These are phyloP conservation scores for Timema cristinae DNA, from an alignment of 2,888 invertebrate genomes.

Conservation along the genomic window DNA sequence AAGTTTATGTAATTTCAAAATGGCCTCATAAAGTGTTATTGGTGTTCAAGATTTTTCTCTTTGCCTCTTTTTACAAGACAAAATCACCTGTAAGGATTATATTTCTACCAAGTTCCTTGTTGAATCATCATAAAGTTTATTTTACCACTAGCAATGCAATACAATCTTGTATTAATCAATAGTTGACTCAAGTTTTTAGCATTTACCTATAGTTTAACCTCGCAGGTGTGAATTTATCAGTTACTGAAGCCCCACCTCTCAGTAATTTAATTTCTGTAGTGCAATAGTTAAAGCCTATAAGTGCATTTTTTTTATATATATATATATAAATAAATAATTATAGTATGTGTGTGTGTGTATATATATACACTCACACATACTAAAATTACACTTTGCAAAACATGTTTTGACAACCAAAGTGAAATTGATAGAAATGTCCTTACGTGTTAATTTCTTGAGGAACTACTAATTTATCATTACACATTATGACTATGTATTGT, in stretches of 20 bases:
- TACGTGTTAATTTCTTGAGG: constrained; percentile 17
- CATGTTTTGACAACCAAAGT: constrained; percentile 17
- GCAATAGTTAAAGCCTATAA: too few species aligned
- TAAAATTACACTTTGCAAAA: neutral
- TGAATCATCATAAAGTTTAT: constrained; percentile 19
- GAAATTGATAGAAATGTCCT: constrained; percentile 19
- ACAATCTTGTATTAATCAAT: too few species aligned
- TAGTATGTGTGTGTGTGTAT: too few species aligned
- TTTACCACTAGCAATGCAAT: neutral
- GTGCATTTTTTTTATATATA: too few species aligned
- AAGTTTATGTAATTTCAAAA: constrained; percentile 1
- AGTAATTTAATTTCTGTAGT: too few species aligned
- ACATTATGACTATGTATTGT: constrained; percentile 20
- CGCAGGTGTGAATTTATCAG: too few species aligned
- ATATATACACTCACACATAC: too few species aligned
- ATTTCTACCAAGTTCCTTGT: constrained; percentile 14
- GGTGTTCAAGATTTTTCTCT: constrained; percentile 11
- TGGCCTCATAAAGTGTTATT: constrained; percentile 14
- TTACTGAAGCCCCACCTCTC: too few species aligned
- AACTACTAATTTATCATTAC: constrained; percentile 15
- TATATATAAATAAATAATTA: too few species aligned
- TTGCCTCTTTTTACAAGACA: constrained; percentile 1
- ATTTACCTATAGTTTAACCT: too few species aligned
- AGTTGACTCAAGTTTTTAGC: too few species aligned
- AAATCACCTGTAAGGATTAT: neutral